phyloP scores from a whole-genome alignment of 1,140 invertebrate genomes.

The Drosophila truncata region DNA sequence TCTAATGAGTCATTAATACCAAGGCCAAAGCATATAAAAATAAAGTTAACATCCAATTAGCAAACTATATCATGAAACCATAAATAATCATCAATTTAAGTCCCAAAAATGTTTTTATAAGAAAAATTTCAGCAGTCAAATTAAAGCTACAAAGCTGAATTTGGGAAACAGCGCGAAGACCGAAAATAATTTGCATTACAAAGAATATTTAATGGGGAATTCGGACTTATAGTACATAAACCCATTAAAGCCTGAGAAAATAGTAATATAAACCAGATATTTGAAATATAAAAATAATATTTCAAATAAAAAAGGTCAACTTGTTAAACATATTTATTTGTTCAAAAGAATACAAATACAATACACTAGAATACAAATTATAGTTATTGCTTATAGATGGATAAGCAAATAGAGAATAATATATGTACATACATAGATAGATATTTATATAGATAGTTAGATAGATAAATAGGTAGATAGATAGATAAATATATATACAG shows the following conservation, averaged over 20 bases:
- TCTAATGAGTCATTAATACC: constrained; percentile 10
- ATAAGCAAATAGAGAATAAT: not conserved
- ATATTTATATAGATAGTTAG: not conserved
- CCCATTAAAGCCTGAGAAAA: not conserved
- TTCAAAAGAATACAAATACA: not conserved
- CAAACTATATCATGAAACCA: constrained; percentile 15
- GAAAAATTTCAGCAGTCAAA: constrained; percentile 13
- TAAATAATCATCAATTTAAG: constrained; percentile 27
- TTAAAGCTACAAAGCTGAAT: constrained; percentile 21
- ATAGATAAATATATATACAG: not conserved
- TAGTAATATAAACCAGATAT: constrained; percentile 14
- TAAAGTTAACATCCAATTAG: constrained; percentile 55
- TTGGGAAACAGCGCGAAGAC: not conserved
- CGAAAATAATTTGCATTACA: constrained; percentile 24
- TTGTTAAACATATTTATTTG: not conserved
- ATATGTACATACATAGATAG: not conserved
- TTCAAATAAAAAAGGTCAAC: not conserved
- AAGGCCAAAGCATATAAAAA: constrained; percentile 25
- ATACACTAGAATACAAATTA: too few species aligned
- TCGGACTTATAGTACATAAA: constrained; percentile 14
- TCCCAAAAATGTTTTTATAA: constrained; percentile 4
- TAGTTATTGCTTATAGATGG: not conserved
- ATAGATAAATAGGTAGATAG: not conserved
- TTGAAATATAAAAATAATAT: constrained; percentile 10
- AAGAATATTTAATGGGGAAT: constrained; percentile 28